Percentiles rank a stretch among this genome's conserved stretches.
Conservation (phyloP, 2,113 vertebrate genomes). For the Chionomys nivalis region DNA sequence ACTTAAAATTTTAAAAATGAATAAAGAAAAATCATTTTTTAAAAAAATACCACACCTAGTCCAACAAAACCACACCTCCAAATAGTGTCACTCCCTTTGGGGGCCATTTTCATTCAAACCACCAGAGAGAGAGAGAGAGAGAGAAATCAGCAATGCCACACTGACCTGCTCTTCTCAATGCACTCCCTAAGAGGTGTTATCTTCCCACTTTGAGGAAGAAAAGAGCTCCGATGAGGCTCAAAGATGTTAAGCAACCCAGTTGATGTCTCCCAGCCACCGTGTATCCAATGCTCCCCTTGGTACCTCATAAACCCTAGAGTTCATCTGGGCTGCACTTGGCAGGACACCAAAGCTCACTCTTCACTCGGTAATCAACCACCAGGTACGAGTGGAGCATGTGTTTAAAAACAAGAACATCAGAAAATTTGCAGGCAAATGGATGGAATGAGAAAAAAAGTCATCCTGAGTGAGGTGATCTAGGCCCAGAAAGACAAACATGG, state of each 20-base stretch:
- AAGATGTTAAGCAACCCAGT: neutral
- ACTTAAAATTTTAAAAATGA: too few relatives aligned
- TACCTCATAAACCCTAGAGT: accelerated
- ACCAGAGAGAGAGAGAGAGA: too few relatives aligned
- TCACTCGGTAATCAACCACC: neutral
- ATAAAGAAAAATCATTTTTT: too few relatives aligned
- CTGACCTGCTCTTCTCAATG: accelerated
- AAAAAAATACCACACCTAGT: neutral
- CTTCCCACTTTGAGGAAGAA: neutral
- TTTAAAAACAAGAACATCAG: neutral
- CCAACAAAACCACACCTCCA: neutral
- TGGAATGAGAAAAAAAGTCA: neutral
- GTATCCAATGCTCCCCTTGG: accelerated
- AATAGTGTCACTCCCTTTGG: neutral
- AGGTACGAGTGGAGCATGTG: accelerated
- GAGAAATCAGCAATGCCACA: accelerated
- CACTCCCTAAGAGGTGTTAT: neutral
- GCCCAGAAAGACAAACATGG: neutral
- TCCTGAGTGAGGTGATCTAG: neutral
- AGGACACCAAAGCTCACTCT: neutral
- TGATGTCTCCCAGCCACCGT: neutral
- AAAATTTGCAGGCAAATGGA: neutral
- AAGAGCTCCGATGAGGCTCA: neutral
- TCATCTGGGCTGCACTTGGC: accelerated
- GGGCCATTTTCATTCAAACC: neutral